A percentile compares a stretch with the other conserved stretches of the same genome.
phyloP scores from a whole-genome alignment of 2,113 vertebrate species.

The Centropristis striata region DNA sequence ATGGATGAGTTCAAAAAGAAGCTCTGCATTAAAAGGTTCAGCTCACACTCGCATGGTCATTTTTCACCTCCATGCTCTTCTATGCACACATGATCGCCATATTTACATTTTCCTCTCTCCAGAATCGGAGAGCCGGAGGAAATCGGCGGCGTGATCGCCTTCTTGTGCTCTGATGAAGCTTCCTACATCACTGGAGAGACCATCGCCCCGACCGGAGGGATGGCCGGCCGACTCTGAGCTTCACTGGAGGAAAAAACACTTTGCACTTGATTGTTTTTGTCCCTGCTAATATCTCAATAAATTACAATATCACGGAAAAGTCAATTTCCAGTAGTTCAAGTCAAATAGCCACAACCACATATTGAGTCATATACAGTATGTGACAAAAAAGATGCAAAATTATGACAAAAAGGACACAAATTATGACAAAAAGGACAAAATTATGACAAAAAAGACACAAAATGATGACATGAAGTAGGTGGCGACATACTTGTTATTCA shows the following conservation, averaged over 20 bases:
- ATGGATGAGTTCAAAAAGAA: slow-evolving; percentile 66
- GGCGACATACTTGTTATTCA: too few relatives aligned
- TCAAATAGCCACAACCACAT: too few relatives aligned
- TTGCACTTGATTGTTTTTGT: not conserved
- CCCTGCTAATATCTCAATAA: too few relatives aligned
- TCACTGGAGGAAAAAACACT: not conserved
- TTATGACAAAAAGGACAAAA: too few relatives aligned
- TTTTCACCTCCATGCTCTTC: not conserved
- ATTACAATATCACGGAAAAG: too few relatives aligned
- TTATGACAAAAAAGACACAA: too few relatives aligned
- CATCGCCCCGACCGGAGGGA: slow-evolving; percentile 87
- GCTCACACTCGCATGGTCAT: not conserved
- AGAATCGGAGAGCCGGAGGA: slow-evolving; percentile 90
- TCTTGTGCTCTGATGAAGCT: slow-evolving; percentile 90
- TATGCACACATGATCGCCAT: not conserved
- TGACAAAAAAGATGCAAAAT: too few relatives aligned
- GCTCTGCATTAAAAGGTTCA: slow-evolving; percentile 87
- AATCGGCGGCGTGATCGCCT: slow-evolving; percentile 87
- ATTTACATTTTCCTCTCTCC: not conserved
- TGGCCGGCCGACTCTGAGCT: slow-evolving; percentile 80
- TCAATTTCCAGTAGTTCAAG: too few relatives aligned
- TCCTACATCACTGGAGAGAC: slow-evolving; percentile 93
- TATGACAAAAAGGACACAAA: too few relatives aligned
- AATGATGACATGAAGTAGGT: too few relatives aligned
- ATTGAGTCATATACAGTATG: too few relatives aligned